phyloP scores from a whole-genome alignment of 1,140 invertebrate genomes.

The Sweltsa coloradensis region DNA sequence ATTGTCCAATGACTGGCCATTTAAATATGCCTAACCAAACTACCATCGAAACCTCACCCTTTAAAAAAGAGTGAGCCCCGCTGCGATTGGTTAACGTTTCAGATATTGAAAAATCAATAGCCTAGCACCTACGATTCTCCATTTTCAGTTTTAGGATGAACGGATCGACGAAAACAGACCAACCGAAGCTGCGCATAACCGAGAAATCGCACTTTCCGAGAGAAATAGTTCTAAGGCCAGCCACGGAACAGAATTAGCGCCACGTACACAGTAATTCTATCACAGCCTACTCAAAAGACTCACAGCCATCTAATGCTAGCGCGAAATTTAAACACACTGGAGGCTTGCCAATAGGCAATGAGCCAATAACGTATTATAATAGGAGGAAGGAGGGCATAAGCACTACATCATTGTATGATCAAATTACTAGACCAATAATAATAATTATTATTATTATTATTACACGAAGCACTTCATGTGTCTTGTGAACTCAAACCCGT shows the following conservation, averaged over 20 bases:
- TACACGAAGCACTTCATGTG: too few relatives aligned
- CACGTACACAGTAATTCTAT: not conserved
- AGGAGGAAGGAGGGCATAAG: too few relatives aligned
- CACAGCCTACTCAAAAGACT: not conserved
- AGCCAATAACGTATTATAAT: too few relatives aligned
- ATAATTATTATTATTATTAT: too few relatives aligned
- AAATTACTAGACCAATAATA: too few relatives aligned
- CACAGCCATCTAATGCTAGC: too few relatives aligned
- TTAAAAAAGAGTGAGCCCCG: slow-evolving; percentile 16
- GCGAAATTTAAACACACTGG: too few relatives aligned
- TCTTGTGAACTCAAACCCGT: too few relatives aligned
- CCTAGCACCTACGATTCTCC: slow-evolving; percentile 6
- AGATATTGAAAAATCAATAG: slow-evolving; percentile 18
- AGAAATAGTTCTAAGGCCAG: not conserved
- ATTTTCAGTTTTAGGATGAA: not conserved
- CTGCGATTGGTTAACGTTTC: slow-evolving; percentile 15
- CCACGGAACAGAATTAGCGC: not conserved
- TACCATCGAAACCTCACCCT: slow-evolving; percentile 19
- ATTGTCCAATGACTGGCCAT: slow-evolving; percentile 16
- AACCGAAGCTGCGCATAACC: not conserved
- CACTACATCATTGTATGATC: too few relatives aligned
- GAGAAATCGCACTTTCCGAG: not conserved
- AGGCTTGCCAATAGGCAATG: too few relatives aligned
- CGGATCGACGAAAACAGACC: not conserved
- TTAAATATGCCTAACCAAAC: slow-evolving; percentile 19